phyloP scores from a whole-genome alignment of 1,140 invertebrate genomes.

The Ectropis grisescens region DNA sequence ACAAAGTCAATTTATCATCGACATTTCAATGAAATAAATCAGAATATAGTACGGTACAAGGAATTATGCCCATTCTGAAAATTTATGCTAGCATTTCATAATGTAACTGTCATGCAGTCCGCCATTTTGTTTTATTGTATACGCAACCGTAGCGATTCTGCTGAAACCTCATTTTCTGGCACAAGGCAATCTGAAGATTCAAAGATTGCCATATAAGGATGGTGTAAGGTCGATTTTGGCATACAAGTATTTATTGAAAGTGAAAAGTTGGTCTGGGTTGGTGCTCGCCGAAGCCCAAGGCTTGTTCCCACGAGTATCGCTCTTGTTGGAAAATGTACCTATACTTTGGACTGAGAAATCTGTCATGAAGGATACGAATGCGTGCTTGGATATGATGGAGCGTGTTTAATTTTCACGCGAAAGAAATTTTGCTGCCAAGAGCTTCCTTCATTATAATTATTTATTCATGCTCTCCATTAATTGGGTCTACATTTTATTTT shows the following conservation, averaged over 20 bases:
- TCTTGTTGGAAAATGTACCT: slow-evolving; percentile 48
- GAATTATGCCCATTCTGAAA: too few relatives aligned
- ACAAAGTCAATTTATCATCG: too few relatives aligned
- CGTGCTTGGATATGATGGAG: slow-evolving; percentile 56
- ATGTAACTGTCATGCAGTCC: slow-evolving; percentile 15
- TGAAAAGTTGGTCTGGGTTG: slow-evolving; percentile 61
- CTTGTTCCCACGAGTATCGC: slow-evolving; percentile 61
- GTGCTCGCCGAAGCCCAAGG: slow-evolving; percentile 49
- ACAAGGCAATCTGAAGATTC: slow-evolving; percentile 7
- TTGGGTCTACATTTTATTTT: too few relatives aligned
- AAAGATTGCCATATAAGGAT: too few relatives aligned
- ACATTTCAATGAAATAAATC: too few relatives aligned
- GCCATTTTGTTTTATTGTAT: slow-evolving; percentile 54
- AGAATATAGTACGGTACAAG: too few relatives aligned
- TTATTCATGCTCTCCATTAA: too few relatives aligned
- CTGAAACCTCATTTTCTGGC: slow-evolving; percentile 63
- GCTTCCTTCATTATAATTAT: slow-evolving; percentile 4
- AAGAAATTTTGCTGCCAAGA: slow-evolving; percentile 24
- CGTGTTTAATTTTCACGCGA: slow-evolving; percentile 62
- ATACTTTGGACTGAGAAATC: slow-evolving; percentile 59
- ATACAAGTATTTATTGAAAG: slow-evolving; percentile 27
- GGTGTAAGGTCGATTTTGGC: slow-evolving; percentile 22
- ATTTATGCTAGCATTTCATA: slow-evolving; percentile 21
- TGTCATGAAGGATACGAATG: slow-evolving; percentile 63
- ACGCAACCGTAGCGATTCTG: slow-evolving; percentile 39